These are phyloP conservation scores for Ornithoptera priamus DNA, from an alignment of 2,888 invertebrate species.

Conservation along the genomic window DNA sequence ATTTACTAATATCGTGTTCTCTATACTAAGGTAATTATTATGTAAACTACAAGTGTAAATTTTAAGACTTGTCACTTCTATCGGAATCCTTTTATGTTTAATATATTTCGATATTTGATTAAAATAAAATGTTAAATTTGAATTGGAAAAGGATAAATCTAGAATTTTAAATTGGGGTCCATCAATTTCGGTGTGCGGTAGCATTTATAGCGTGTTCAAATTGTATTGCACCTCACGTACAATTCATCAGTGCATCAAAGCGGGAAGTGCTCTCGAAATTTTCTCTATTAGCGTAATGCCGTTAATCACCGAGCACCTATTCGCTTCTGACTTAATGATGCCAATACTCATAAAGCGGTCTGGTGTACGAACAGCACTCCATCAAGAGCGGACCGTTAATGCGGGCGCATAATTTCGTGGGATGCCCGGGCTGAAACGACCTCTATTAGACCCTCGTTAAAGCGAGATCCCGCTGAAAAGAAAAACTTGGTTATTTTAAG, in stretches of 20 bases:
- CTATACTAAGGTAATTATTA: too few species aligned
- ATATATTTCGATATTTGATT: too few species aligned
- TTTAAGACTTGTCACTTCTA: too few species aligned
- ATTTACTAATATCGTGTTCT: too few species aligned
- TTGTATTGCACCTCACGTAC: conserved; percentile 8
- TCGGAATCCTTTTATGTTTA: too few species aligned
- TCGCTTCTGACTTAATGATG: conserved; percentile 42
- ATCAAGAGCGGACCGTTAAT: conserved; percentile 44
- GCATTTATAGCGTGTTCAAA: background rate
- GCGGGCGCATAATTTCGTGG: conserved; percentile 50
- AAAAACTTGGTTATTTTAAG: conserved; percentile 28
- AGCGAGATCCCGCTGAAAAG: conserved; percentile 34
- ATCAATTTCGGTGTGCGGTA: too few species aligned
- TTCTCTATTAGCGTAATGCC: conserved; percentile 23
- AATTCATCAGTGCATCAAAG: conserved; percentile 16
- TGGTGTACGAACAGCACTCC: conserved; percentile 47
- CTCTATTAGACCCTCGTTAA: conserved; percentile 49
- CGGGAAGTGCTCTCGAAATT: conserved; percentile 15
- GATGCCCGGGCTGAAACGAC: conserved; percentile 39
- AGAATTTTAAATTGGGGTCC: too few species aligned
- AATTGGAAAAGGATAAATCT: too few species aligned
- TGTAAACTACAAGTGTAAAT: too few species aligned
- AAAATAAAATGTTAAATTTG: too few species aligned
- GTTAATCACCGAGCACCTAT: conserved; percentile 32
- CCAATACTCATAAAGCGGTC: conserved; percentile 52